These are phyloP conservation scores for Brienomyrus brachyistius DNA, from an alignment of 2,113 vertebrate species.

Conservation along the genomic window DNA sequence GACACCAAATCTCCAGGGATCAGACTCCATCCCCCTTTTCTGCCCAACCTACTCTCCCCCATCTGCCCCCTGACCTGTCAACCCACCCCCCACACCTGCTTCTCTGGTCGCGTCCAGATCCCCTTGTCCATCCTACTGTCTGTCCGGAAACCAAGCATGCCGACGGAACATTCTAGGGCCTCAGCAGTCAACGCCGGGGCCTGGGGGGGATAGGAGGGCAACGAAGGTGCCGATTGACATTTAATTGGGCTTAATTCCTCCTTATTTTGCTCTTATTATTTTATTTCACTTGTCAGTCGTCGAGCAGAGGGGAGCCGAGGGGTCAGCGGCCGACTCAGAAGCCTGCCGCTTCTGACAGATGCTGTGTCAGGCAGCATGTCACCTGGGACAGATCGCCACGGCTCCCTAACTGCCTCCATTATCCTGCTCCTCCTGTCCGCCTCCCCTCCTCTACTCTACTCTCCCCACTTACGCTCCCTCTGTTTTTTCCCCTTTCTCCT, in stretches of 20 bases:
- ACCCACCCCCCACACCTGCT: neutral
- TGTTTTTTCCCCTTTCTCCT: neutral
- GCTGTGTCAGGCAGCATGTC: conserved; percentile 38
- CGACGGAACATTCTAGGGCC: conserved; percentile 33
- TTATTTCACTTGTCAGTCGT: conserved; percentile 44
- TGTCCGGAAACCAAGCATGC: conserved; percentile 7
- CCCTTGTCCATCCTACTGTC: neutral
- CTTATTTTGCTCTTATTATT: conserved; percentile 53
- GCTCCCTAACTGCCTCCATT: conserved; percentile 36
- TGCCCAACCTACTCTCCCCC: no score
- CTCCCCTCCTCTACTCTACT: conserved; percentile 2
- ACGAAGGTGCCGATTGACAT: conserved; percentile 37
- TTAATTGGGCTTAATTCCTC: conserved; percentile 55
- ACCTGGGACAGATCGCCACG: conserved; percentile 31
- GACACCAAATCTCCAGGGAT: neutral
- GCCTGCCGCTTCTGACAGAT: conserved; percentile 29
- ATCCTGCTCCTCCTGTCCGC: conserved; percentile 20
- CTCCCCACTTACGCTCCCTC: neutral
- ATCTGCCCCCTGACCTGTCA: conserved; percentile 9
- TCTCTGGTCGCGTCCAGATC: neutral
- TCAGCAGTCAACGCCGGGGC: neutral
- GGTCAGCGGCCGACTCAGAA: conserved; percentile 32
- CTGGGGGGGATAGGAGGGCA: conserved; percentile 23
- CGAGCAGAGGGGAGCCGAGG: conserved; percentile 32
- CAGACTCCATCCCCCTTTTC: neutral